These are phyloP conservation scores for Thysanoteuthis rhombus DNA, from an alignment of 2,888 invertebrate genomes.

Conservation along the genomic window DNA sequence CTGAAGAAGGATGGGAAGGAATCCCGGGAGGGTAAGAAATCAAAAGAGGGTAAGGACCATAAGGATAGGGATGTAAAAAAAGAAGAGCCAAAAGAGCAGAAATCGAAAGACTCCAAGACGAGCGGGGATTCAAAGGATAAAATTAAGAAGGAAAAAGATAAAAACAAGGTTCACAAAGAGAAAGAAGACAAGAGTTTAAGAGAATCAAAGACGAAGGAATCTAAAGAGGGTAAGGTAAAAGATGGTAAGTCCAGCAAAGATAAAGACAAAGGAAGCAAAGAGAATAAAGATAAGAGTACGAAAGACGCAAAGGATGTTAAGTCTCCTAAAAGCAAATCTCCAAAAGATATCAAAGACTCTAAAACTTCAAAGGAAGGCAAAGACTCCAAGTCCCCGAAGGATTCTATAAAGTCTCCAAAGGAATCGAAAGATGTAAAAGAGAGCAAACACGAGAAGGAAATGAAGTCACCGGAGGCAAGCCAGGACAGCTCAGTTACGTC, in stretches of 20 bases:
- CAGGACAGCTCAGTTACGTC: background rate
- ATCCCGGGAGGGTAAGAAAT: background rate
- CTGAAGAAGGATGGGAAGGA: background rate
- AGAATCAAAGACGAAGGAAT: background rate
- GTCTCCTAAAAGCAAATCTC: background rate
- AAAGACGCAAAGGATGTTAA: background rate
- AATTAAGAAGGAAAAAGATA: conserved; percentile 16
- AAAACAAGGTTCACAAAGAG: background rate
- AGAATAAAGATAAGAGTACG: background rate
- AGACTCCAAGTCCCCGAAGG: conserved; percentile 1
- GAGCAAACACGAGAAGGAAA: conserved; percentile 1
- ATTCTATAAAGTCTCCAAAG: conserved; percentile 20
- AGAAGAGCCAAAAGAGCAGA: background rate
- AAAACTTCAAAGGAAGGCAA: background rate
- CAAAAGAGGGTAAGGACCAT: background rate
- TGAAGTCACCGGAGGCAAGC: background rate
- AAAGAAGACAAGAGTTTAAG: background rate
- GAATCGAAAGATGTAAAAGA: conserved; percentile 1
- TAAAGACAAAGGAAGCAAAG: background rate
- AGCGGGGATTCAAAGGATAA: background rate
- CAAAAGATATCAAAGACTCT: background rate
- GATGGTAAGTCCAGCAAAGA: background rate
- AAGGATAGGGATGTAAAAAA: background rate
- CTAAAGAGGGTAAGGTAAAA: background rate
- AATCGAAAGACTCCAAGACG: background rate